Evolutionary conservation across 35 echinoderm and acorn worm species (phyloP), one percentile per base, ranked within the genome.

Genomic region (Hemicentrotus pulcherrimus): DNA sequence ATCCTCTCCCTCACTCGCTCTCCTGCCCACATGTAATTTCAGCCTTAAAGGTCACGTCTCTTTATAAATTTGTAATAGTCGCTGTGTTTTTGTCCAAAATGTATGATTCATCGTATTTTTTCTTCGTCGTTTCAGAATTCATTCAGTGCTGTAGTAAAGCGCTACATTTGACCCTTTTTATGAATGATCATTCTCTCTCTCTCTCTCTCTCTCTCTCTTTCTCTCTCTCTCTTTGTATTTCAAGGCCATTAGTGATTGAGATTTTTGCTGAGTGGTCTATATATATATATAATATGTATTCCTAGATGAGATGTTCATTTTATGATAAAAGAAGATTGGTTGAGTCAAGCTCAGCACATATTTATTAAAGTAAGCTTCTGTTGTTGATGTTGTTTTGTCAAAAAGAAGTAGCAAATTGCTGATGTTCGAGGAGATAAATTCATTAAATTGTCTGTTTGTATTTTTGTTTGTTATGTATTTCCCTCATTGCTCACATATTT

Each of bases 31-130:
- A 90, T 90, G 88, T 47, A 90, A 90, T 90, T 90, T 90, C 88
- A 90, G 14, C 7, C 46, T 90, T 90, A 90, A 90, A 90, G 88
- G 88, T 90, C 88, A 90, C 31, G 32, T 90, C 88, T 12, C 88
- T 32, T 47, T 9, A 4, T 90, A 45, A 18, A 47, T 47, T 1
- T 24, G 3, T 30, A 90, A 45, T 47, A 47, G 32, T 5, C 32
- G 16, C 2, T 90, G 13, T 46, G 88, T 90, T 33, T 90, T 46
- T 90, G 31, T 13, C 88, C 32, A 90, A 90, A 78, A 78, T n/a
- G 50, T 8, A 78, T 78, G 65, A 78, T 78, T 78, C 65, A 78
- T 78, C 65, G 52, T 78, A 7, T 78, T 78, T 78, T 78, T 28
- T 22, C 65, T 78, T n/a, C 65, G 7, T 22, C 9, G 65, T n/a